Percentiles rank a stretch among this genome's conserved stretches.
phyloP scores from a whole-genome alignment of 1,140 invertebrate species.

The Diuraphis noxia region DNA sequence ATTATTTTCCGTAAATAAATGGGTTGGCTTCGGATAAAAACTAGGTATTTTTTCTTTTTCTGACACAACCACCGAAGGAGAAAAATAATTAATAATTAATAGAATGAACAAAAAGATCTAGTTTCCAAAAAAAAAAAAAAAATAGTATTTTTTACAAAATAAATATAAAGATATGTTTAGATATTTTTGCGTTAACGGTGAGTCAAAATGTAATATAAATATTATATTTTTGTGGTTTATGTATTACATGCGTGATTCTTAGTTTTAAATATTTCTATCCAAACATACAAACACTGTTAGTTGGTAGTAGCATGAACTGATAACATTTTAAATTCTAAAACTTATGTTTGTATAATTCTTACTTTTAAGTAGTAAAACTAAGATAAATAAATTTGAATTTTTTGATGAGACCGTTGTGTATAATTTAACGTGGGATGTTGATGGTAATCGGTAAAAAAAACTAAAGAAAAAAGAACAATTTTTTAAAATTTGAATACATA shows the following conservation, averaged over 20 bases:
- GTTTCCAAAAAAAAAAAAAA: background rate
- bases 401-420: background rate
- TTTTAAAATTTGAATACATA: too few species aligned
- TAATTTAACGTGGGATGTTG: background rate
- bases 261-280: background rate
- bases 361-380: background rate
- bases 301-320: background rate
- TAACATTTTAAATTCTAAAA: background rate
- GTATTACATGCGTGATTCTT: too few species aligned
- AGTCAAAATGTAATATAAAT: background rate
- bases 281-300: background rate
- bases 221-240: background rate
- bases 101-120: background rate
- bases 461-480: too few species aligned
- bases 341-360: background rate
- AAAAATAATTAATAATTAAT: too few species aligned
- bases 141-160: background rate
- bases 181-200: too few species aligned
- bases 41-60: background rate
- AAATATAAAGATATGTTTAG: background rate
- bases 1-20: too few species aligned
- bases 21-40: too few species aligned
- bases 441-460: too few species aligned
- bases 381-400: background rate
- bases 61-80: background rate